These are phyloP conservation scores for Tethya wilhelma DNA, from an alignment of 37 sponge, comb jelly and placozoan species.

Conservation along the genomic window DNA sequence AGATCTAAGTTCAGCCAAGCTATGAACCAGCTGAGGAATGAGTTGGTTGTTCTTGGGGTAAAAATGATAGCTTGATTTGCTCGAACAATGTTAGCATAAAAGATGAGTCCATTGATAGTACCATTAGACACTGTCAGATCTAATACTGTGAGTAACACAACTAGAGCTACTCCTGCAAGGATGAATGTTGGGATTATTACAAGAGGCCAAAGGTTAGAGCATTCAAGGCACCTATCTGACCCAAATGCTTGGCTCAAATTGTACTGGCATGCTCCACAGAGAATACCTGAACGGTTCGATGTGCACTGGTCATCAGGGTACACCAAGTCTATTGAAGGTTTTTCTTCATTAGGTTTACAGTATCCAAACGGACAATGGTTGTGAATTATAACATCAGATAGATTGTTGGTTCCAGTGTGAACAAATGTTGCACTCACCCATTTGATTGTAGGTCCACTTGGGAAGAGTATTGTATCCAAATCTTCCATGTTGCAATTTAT, in stretches of 20 bases:
- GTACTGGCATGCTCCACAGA: conserved; percentile 4
- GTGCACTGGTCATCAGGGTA: neutral
- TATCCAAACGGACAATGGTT: conserved; percentile 7
- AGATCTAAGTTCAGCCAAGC: no score
- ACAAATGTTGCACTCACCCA: neutral
- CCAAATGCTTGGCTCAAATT: conserved; percentile 4
- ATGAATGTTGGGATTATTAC: neutral
- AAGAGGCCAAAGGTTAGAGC: neutral
- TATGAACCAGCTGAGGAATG: no score
- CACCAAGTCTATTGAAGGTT: neutral
- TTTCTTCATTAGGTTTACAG: neutral
- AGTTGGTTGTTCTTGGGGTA: neutral
- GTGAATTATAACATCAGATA: neutral
- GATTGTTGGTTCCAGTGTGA: neutral
- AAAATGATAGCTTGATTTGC: conserved; percentile 4
- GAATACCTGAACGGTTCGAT: conserved; percentile 4
- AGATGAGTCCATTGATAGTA: no score
- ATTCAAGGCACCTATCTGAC: neutral
- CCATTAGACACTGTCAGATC: conserved; percentile 42
- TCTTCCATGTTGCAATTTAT: neutral
- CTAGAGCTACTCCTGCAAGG: neutral
- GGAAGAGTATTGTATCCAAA: no score
- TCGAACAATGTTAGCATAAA: no score
- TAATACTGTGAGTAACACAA: no score
- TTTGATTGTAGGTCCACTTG: neutral